Evolutionary conservation across 2,797 vertebrate species (phyloP).

Genomic region (Zalophus californianus): DNA sequence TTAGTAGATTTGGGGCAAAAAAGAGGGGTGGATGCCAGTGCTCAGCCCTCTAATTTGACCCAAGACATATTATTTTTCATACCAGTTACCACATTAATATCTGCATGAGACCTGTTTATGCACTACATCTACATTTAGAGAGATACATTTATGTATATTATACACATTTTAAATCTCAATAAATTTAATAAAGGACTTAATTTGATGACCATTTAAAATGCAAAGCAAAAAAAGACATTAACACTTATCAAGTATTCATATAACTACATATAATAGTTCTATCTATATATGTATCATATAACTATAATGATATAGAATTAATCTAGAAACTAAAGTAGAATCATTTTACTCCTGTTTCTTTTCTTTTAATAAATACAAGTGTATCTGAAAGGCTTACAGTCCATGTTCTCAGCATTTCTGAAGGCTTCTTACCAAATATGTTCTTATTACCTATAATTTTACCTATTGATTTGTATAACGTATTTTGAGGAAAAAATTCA

Average conservation of each 20-base stretch:
- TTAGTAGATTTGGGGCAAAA: slow-evolving; percentile 40
- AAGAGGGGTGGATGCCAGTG: background rate
- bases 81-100: background rate
- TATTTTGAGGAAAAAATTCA: slow-evolving; percentile 71
- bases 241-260: background rate
- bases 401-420: slow-evolving; percentile 53
- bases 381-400: background rate
- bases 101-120: background rate
- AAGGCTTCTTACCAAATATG: slow-evolving; percentile 65
- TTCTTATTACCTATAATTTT: slow-evolving; percentile 68
- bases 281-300: background rate
- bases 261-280: slow-evolving; percentile 1
- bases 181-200: slow-evolving; percentile 60
- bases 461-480: slow-evolving; percentile 53
- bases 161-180: slow-evolving; percentile 18
- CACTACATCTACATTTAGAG: background rate
- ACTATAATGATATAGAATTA: background rate
- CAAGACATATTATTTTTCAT: background rate
- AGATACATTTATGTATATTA: background rate
- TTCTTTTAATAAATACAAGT: slow-evolving; percentile 29
- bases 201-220: slow-evolving; percentile 46
- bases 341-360: background rate
- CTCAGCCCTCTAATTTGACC: slow-evolving; percentile 6
- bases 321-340: background rate
- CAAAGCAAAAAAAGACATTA: slow-evolving; percentile 41